phyloP scores from a whole-genome alignment of 2,797 vertebrate species.

The Lindbergichthys nudifrons region DNA sequence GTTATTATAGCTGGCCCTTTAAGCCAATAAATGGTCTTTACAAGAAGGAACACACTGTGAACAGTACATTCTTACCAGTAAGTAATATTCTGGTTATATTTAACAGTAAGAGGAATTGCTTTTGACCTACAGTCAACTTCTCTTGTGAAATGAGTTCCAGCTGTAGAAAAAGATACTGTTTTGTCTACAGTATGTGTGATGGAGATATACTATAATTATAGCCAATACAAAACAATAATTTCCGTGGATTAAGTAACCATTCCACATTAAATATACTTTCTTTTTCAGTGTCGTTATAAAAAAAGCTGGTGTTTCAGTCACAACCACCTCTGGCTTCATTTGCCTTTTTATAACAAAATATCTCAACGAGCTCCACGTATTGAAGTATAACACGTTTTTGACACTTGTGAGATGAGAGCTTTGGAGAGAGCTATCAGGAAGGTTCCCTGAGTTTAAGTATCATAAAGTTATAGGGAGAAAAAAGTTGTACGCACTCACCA shows the following conservation, averaged over 20 bases:
- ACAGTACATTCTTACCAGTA: conserved; percentile 13
- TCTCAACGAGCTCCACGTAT: background rate
- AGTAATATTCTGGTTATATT: conserved; percentile 21
- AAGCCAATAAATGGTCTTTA: conserved; percentile 8
- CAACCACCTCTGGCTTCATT: background rate
- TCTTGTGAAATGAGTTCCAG: conserved; percentile 3
- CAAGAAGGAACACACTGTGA: background rate
- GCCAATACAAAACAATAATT: background rate
- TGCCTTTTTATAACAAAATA: background rate
- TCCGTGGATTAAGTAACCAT: background rate
- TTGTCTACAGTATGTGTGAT: background rate
- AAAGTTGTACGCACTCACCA: background rate
- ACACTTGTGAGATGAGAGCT: background rate
- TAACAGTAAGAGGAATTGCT: conserved; percentile 10
- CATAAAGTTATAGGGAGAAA: background rate
- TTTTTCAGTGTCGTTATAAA: background rate
- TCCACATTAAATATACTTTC: background rate
- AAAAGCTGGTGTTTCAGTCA: background rate
- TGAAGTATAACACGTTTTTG: background rate
- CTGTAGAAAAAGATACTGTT: background rate
- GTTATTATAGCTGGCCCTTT: background rate
- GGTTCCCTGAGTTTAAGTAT: background rate
- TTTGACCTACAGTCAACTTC: conserved; percentile 14
- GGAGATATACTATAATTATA: background rate
- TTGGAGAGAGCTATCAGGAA: background rate